Evolutionary conservation across 37 sponge, comb jelly and placozoan genomes (phyloP).

Genomic region (Mnemiopsis leidyi): DNA sequence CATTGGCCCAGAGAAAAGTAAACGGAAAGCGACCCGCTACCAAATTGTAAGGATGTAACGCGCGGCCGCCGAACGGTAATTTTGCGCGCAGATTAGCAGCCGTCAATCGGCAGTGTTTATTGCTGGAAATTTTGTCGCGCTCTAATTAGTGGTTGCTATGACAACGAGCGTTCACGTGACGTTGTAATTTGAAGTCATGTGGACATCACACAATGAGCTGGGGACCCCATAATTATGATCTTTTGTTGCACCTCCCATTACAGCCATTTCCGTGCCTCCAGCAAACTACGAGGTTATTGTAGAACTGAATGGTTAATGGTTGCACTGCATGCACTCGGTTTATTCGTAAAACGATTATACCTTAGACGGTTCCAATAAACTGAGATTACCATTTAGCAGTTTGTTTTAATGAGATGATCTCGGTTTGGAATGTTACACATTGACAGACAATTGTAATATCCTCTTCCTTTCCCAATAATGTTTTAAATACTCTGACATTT

Average conservation of each 20-base stretch:
- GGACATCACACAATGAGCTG: not conserved
- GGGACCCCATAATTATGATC: not conserved
- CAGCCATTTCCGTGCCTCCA: not conserved
- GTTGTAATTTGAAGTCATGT: not conserved
- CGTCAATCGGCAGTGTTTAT: not conserved
- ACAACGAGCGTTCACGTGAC: conserved; percentile 36
- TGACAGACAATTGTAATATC: not conserved
- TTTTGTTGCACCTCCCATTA: not conserved
- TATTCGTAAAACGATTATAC: not conserved
- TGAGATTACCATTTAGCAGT: not conserved
- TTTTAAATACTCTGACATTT: not conserved
- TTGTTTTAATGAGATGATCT: not conserved
- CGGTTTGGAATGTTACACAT: not conserved
- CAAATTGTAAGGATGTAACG: not conserved
- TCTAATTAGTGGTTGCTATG: conserved; percentile 41
- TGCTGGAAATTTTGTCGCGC: not conserved
- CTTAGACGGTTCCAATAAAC: conserved; percentile 34
- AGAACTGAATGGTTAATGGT: not conserved
- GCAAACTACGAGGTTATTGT: not conserved
- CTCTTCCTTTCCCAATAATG: not conserved
- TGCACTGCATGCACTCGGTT: not conserved
- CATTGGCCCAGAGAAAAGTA: not conserved
- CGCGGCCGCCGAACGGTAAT: not conserved
- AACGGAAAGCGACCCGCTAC: not conserved
- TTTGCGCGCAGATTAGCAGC: not conserved